phyloP scores from a whole-genome alignment of 1,140 invertebrate species.

The Formica exsecta region DNA sequence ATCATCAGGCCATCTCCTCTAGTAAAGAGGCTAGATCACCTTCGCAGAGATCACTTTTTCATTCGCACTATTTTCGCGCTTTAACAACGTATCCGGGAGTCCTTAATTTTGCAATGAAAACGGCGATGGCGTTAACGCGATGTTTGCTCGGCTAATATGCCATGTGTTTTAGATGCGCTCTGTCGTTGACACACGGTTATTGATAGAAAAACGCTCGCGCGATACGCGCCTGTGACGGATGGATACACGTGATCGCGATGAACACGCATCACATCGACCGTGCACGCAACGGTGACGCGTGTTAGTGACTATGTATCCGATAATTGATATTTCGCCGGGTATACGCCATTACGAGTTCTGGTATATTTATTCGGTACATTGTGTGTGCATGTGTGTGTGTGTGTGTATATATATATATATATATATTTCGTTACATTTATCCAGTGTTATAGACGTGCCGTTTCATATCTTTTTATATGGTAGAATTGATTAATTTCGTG shows the following conservation, averaged over 20 bases:
- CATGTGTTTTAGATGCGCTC: constrained; percentile 35
- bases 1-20: background rate
- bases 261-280: constrained; percentile 23
- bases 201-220: constrained; percentile 46
- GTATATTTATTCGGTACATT: constrained; percentile 32
- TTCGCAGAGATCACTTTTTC: background rate
- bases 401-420: too few relatives aligned
- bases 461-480: constrained; percentile 18
- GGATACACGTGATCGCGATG: constrained; percentile 32
- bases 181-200: constrained; percentile 54
- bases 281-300: constrained; percentile 17
- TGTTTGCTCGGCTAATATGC: constrained; percentile 39
- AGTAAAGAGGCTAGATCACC: background rate
- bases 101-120: background rate
- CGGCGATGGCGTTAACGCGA: background rate
- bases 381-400: too few relatives aligned
- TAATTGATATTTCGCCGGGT: constrained; percentile 55
- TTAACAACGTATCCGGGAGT: background rate
- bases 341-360: constrained; percentile 35
- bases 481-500: constrained; percentile 24
- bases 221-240: constrained; percentile 21
- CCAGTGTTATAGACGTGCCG: background rate
- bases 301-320: constrained; percentile 12
- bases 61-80: background rate
- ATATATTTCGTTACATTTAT: constrained; percentile 45